Evolutionary conservation across 2,113 vertebrate genomes (phyloP).

Genomic region (Apteryx owenii): DNA sequence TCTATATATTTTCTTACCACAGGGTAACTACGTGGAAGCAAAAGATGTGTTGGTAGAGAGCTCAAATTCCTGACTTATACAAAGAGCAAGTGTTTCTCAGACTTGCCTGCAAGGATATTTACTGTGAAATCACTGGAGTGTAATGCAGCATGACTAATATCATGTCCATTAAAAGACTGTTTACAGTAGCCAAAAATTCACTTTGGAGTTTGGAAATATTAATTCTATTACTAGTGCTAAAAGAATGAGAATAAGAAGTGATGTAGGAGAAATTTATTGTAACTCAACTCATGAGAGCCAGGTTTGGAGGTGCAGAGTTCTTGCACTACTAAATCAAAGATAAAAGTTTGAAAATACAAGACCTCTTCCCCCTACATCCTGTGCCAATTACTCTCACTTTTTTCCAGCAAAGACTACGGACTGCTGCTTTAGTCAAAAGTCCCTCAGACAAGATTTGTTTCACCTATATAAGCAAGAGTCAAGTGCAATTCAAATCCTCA

Average conservation of each 20-base stretch:
- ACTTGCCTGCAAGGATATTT: neutral
- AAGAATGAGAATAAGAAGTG: neutral
- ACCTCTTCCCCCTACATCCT: neutral
- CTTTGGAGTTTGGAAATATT: neutral
- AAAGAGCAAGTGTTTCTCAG: neutral
- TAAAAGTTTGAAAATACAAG: neutral
- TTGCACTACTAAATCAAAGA: neutral
- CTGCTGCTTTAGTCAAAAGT: neutral
- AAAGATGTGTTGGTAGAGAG: neutral
- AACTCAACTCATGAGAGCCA: neutral
- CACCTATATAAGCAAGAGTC: neutral
- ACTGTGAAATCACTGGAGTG: conserved; percentile 25
- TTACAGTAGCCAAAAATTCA: neutral
- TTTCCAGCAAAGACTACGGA: neutral
- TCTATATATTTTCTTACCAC: neutral
- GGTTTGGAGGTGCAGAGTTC: neutral
- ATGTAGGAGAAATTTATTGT: neutral
- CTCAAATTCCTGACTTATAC: neutral
- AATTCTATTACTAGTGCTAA: neutral
- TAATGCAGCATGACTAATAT: neutral
- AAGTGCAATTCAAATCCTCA: neutral
- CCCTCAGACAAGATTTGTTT: neutral
- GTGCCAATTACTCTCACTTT: neutral
- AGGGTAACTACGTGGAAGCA: neutral
- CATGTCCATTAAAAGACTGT: neutral